phyloP scores from a whole-genome alignment of 92 coral and sea anemone species.

The Bergia puertoricense region DNA sequence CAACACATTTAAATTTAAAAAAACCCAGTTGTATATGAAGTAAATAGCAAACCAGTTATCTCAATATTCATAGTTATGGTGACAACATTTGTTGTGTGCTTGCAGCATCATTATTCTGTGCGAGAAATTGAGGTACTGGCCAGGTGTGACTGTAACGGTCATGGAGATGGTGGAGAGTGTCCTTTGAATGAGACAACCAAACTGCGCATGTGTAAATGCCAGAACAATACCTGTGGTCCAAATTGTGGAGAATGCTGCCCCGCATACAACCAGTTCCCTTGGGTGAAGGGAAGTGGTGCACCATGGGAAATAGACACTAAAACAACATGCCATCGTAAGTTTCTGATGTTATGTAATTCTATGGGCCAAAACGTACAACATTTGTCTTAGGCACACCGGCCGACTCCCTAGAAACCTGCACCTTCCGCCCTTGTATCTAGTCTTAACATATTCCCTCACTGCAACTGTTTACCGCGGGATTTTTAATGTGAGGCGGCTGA shows the following conservation, averaged over 20 bases:
- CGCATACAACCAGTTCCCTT: slow-evolving; percentile 83
- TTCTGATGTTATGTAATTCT: too few relatives aligned
- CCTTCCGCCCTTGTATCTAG: too few relatives aligned
- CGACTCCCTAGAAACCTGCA: too few relatives aligned
- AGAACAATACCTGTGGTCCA: slow-evolving; percentile 83
- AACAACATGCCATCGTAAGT: slow-evolving; percentile 79
- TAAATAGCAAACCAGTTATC: background rate
- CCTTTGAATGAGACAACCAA: slow-evolving; percentile 68
- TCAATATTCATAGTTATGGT: background rate
- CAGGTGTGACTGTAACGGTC: slow-evolving; percentile 88
- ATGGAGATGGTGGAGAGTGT: slow-evolving; percentile 74
- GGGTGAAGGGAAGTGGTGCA: slow-evolving; percentile 79
- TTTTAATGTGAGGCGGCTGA: too few relatives aligned
- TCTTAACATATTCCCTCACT: too few relatives aligned
- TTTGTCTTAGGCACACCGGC: too few relatives aligned
- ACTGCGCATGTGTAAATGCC: slow-evolving; percentile 67
- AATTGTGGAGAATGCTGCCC: slow-evolving; percentile 86
- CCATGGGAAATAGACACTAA: slow-evolving; percentile 77
- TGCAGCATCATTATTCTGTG: slow-evolving; percentile 86
- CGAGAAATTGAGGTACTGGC: slow-evolving; percentile 79
- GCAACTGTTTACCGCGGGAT: too few relatives aligned
- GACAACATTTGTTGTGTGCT: background rate
- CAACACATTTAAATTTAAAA: background rate
- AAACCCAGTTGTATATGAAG: background rate
- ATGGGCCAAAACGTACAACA: too few relatives aligned